Evolutionary conservation across 1,140 invertebrate genomes (phyloP).

Genomic region (Ericerus pela): DNA sequence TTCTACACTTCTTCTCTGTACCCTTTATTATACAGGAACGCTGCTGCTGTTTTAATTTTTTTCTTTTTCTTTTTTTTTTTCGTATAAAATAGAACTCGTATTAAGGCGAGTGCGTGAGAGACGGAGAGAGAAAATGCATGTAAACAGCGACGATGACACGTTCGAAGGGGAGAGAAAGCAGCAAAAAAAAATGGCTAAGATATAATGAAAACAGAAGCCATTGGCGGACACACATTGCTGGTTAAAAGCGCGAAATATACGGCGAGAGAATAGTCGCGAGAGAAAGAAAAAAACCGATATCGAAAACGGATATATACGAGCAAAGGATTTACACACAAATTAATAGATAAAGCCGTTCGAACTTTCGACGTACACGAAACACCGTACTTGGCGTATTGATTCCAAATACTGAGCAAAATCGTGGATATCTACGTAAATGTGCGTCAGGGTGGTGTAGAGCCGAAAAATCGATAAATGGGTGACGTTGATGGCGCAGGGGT

Average conservation of each 20-base stretch:
- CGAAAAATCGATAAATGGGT: constrained; percentile 3
- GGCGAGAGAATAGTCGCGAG: no score
- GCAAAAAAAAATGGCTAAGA: no score
- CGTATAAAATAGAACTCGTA: no score
- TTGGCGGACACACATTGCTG: not conserved
- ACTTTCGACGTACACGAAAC: constrained; percentile 1
- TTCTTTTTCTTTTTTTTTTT: no score
- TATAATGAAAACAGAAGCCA: not conserved
- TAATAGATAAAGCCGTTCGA: constrained; percentile 9
- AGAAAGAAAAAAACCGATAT: not conserved
- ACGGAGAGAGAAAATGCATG: no score
- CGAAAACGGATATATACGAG: constrained; percentile 2
- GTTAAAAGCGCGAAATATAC: no score
- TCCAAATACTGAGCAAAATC: constrained; percentile 5
- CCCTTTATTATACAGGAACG: not conserved
- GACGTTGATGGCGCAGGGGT: no score
- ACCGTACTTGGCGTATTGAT: constrained; percentile 10
- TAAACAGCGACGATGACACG: no score
- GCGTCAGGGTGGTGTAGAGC: not conserved
- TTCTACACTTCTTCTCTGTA: not conserved
- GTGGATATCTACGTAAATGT: constrained; percentile 2
- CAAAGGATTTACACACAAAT: constrained; percentile 7
- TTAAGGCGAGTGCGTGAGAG: no score
- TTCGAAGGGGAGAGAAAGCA: no score
- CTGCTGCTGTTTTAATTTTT: no score